These are phyloP conservation scores for Chloroceryle inda DNA, from an alignment of 2,797 vertebrate genomes.

Conservation along the genomic window DNA sequence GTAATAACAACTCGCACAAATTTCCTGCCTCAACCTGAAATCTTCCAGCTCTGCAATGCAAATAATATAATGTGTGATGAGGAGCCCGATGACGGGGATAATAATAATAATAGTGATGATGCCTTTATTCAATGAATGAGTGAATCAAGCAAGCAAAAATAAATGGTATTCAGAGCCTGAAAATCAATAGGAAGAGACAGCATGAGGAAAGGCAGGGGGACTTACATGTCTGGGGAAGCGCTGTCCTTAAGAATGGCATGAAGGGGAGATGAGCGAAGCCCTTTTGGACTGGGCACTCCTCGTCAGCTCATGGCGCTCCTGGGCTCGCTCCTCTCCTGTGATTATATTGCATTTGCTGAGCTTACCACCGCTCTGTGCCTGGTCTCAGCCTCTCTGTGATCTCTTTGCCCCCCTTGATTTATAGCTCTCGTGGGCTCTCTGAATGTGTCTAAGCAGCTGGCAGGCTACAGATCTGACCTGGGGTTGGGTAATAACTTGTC, in stretches of 20 bases:
- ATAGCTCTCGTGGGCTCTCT: slow-evolving; percentile 19
- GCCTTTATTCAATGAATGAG: slow-evolving; percentile 77
- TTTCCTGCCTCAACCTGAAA: slow-evolving; percentile 81
- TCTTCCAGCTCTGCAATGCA: slow-evolving; percentile 78
- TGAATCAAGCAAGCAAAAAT: slow-evolving; percentile 72
- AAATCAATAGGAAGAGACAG: slow-evolving; percentile 57
- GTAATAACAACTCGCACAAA: slow-evolving; percentile 77
- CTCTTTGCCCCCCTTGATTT: slow-evolving; percentile 63
- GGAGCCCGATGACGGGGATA: slow-evolving; percentile 43
- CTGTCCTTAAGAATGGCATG: not conserved
- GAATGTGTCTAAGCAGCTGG: slow-evolving; percentile 51
- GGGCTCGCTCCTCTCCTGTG: not conserved
- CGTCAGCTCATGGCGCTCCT: rapidly evolving
- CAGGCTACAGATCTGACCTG: slow-evolving; percentile 58
- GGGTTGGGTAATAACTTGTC: slow-evolving; percentile 70
- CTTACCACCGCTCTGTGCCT: not conserved
- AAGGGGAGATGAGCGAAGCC: slow-evolving; percentile 16
- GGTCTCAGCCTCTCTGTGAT: not conserved
- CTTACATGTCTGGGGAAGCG: not conserved
- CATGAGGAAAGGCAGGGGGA: slow-evolving; percentile 24
- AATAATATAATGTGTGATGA: slow-evolving; percentile 80
- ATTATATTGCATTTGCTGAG: not conserved
- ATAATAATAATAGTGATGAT: slow-evolving; percentile 78
- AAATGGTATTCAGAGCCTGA: slow-evolving; percentile 60
- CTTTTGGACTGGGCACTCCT: not conserved